Conservation (phyloP, 2,113 vertebrate species). For the Prunella himalayana region DNA sequence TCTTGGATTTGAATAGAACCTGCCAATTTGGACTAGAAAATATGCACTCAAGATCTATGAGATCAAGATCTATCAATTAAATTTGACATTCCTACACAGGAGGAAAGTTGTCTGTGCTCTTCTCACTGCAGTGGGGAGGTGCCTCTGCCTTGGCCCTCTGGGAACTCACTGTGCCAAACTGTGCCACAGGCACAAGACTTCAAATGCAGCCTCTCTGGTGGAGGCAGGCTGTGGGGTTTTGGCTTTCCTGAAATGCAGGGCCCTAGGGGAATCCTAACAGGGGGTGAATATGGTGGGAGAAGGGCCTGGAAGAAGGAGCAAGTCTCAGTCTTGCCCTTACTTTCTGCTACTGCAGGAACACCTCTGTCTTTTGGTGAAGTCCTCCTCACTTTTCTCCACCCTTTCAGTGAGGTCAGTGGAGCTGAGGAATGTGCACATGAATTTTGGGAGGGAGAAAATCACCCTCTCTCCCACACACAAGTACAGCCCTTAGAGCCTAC, state of each 20-base stretch:
- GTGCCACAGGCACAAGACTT: neutral
- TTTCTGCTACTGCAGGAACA: neutral
- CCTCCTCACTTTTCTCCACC: neutral
- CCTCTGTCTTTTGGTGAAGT: neutral
- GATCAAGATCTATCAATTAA: too few relatives aligned
- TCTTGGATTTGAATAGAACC: too few relatives aligned
- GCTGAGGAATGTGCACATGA: neutral
- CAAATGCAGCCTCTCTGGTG: too few relatives aligned
- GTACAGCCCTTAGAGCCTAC: neutral
- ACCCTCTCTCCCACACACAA: neutral
- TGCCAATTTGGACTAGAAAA: too few relatives aligned
- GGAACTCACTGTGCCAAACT: fast-evolving
- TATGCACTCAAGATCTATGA: too few relatives aligned
- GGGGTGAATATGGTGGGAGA: neutral
- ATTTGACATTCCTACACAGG: fast-evolving
- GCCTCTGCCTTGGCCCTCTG: neutral
- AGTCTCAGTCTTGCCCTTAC: neutral
- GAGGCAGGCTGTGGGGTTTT: neutral
- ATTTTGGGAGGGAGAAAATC: neutral
- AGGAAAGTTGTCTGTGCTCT: neutral
- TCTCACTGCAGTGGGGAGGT: neutral
- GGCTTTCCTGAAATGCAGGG: neutral
- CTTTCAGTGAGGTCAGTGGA: neutral
- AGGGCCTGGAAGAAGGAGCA: neutral
- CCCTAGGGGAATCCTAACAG: neutral